phyloP scores from a whole-genome alignment of 2,113 vertebrate species.

The Heloderma charlesbogerti region DNA sequence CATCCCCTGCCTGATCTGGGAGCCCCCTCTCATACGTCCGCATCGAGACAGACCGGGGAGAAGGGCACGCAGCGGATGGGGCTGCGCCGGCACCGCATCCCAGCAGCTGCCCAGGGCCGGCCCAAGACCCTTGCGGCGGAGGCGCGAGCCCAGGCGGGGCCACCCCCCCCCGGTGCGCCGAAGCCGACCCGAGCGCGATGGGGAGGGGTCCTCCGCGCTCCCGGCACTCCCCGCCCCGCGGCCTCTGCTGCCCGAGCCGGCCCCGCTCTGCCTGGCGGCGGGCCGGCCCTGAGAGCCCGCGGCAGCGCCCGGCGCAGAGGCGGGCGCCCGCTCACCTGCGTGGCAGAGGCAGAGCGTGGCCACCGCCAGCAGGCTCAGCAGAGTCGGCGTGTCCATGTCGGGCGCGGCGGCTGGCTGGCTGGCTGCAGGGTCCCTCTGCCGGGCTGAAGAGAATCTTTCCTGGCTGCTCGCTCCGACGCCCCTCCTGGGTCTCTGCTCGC shows the following conservation, averaged over 20 bases:
- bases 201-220: no score
- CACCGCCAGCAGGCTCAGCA: slow-evolving; percentile 66
- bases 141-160: no score
- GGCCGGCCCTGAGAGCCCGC: not conserved
- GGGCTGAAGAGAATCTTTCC: not conserved
- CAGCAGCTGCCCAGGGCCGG: no score
- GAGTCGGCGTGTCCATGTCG: slow-evolving; percentile 60
- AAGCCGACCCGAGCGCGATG: no score
- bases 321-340: slow-evolving; percentile 46
- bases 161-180: no score
- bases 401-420: not conserved
- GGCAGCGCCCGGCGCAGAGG: not conserved
- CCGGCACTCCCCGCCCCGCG: no score
- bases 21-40: no score
- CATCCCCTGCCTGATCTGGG: no score
- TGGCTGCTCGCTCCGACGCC: not conserved
- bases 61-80: no score
- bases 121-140: no score
- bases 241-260: no score
- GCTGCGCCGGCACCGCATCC: not conserved
- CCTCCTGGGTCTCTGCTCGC: accelerated
- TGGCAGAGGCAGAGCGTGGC: slow-evolving; percentile 53
- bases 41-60: not conserved
- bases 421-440: no score
- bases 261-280: not conserved